These are phyloP conservation scores for Pithys albifrons DNA, from an alignment of 2,113 vertebrate species.

Conservation along the genomic window DNA sequence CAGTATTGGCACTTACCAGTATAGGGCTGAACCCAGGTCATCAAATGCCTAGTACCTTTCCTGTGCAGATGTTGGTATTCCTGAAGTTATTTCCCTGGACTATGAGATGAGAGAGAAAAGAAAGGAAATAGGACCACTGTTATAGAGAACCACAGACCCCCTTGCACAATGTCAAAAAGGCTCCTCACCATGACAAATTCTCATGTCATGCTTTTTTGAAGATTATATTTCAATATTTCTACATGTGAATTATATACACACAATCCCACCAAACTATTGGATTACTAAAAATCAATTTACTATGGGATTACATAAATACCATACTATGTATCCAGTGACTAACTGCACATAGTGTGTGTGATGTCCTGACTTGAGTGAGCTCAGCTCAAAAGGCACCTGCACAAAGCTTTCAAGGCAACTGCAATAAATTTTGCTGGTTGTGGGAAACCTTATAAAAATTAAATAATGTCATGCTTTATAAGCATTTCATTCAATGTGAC, in stretches of 20 bases:
- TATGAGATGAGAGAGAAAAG: not conserved
- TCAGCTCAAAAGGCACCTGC: constrained; percentile 73
- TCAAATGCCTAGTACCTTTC: constrained; percentile 1
- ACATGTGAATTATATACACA: constrained; percentile 15
- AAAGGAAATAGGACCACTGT: not conserved
- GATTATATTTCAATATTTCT: constrained; percentile 56
- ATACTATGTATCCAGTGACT: constrained; percentile 46
- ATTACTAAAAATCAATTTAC: constrained; percentile 39
- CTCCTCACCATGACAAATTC: constrained; percentile 3
- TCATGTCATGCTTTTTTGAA: constrained; percentile 36
- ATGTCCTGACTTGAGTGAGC: constrained; percentile 50
- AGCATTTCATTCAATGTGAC: constrained; percentile 75
- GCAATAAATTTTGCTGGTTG: constrained; percentile 76
- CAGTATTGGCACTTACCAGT: not conserved
- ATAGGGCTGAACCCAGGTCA: not conserved
- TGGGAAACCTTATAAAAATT: constrained; percentile 79
- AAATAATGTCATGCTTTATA: constrained; percentile 77
- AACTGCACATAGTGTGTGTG: constrained; percentile 39
- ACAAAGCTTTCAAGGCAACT: constrained; percentile 70
- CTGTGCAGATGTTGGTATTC: constrained; percentile 29
- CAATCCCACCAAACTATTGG: constrained; percentile 50
- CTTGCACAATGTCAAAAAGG: constrained; percentile 11
- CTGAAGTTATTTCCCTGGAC: constrained; percentile 24
- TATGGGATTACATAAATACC: constrained; percentile 28
- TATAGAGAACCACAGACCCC: not conserved